Evolutionary conservation across 2,113 vertebrate genomes (phyloP).

Genomic region (Candoia aspera): DNA sequence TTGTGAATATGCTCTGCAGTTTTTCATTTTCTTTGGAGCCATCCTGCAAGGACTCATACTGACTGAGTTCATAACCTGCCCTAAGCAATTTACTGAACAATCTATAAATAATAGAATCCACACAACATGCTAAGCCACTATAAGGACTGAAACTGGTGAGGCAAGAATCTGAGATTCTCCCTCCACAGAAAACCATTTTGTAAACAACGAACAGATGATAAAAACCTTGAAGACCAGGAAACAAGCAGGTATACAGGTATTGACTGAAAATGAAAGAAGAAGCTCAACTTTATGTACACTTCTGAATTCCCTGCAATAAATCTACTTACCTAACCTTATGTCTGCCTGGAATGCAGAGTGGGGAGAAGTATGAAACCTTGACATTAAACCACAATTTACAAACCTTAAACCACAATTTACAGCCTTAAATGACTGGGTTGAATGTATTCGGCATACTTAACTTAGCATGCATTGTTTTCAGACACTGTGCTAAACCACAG

Average conservation of each 20-base stretch:
- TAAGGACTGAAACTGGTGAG: background rate
- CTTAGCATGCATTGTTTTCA: background rate
- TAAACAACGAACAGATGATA: background rate
- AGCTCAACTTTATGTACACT: background rate
- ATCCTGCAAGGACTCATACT: background rate
- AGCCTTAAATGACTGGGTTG: background rate
- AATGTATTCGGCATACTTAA: background rate
- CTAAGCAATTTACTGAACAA: no score
- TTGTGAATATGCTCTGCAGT: background rate
- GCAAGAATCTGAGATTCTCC: background rate
- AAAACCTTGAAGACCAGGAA: background rate
- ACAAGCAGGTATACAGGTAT: background rate
- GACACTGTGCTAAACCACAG: background rate
- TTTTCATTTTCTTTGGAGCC: background rate
- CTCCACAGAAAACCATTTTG: background rate
- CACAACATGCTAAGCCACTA: background rate
- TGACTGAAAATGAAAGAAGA: background rate
- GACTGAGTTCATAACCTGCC: background rate
- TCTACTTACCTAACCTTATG: background rate
- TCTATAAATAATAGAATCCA: background rate
- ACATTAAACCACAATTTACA: background rate
- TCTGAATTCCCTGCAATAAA: background rate
- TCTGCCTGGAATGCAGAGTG: background rate
- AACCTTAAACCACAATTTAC: background rate
- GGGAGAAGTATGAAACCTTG: no score